Conservation (phyloP, 2,888 invertebrate genomes). For the Sarcophaga rosellei region DNA sequence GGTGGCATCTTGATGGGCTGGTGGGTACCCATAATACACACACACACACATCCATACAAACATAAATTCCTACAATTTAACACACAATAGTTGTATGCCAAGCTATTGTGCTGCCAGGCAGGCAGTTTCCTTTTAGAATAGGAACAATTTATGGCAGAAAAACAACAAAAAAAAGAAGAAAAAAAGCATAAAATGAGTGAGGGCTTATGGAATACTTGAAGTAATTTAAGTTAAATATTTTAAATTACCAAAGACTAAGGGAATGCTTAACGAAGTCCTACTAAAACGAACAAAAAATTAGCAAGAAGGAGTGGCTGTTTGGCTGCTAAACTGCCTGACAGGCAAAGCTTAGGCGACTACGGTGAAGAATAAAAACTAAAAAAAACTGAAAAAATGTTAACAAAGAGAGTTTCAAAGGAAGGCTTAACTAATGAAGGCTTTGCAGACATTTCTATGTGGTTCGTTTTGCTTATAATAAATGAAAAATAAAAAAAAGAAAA, state of each 20-base stretch:
- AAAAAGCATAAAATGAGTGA: conserved; percentile 10
- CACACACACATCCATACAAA: not conserved
- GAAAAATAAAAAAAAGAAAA: conserved; percentile 22
- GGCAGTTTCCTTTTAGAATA: conserved; percentile 50
- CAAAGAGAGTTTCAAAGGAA: conserved; percentile 29
- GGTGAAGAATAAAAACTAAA: conserved; percentile 13
- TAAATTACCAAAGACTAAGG: conserved; percentile 51
- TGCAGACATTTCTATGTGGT: conserved; percentile 36
- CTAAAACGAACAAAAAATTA: not conserved
- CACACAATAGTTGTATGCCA: conserved; percentile 5
- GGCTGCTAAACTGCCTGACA: not conserved
- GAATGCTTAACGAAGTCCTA: not conserved
- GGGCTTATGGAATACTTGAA: conserved; percentile 42
- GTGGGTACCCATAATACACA: not conserved
- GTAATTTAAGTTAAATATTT: conserved; percentile 66
- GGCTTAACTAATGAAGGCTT: conserved; percentile 63
- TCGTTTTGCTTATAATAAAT: not conserved
- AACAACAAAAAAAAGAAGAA: conserved; percentile 28
- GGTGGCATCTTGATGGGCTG: not conserved
- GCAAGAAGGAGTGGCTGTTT: not conserved
- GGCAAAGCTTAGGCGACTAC: not conserved
- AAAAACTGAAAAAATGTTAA: not conserved
- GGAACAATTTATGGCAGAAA: conserved; percentile 43
- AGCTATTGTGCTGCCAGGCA: conserved; percentile 33
- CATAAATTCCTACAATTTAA: not conserved